Percentiles rank a stretch among this genome's conserved stretches.
Evolutionary conservation across 2,797 vertebrate species (phyloP).

Genomic region (Lophius americanus): DNA sequence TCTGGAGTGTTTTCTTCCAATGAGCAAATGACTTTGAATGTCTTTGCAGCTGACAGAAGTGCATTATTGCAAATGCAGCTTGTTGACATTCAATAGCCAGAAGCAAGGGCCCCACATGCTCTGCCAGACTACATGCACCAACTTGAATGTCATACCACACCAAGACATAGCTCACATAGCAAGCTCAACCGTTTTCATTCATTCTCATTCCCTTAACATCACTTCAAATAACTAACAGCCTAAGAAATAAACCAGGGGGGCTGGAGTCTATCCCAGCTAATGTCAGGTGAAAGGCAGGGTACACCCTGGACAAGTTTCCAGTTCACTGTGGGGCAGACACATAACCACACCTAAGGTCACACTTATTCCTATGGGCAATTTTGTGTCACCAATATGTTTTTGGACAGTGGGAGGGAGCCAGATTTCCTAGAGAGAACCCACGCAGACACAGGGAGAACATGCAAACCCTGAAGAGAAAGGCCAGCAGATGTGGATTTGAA

Average conservation of each 20-base stretch:
- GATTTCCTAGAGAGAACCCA: too few species aligned
- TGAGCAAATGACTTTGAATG: constrained; percentile 73
- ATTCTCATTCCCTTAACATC: not conserved
- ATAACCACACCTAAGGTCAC: too few species aligned
- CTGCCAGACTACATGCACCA: constrained; percentile 76
- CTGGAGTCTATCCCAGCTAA: too few species aligned
- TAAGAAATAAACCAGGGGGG: not conserved
- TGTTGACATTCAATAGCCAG: constrained; percentile 85
- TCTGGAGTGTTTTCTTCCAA: constrained; percentile 47
- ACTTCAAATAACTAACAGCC: not conserved
- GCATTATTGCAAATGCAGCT: constrained; percentile 67
- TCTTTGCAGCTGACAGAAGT: constrained; percentile 68
- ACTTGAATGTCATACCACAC: constrained; percentile 77
- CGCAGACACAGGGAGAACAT: too few species aligned
- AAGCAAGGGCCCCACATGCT: constrained; percentile 79
- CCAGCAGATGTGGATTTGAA: too few species aligned
- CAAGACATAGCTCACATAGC: constrained; percentile 58
- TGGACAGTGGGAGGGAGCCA: too few species aligned
- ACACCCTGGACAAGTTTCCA: too few species aligned
- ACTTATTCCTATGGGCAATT: too few species aligned
- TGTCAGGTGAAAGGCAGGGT: too few species aligned
- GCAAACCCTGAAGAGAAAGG: too few species aligned
- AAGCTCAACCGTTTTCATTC: constrained; percentile 31
- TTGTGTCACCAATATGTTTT: too few species aligned
- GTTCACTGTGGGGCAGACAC: too few species aligned